Evolutionary conservation across 2,113 vertebrate species (phyloP).

Genomic region (Tragelaphus scriptus): DNA sequence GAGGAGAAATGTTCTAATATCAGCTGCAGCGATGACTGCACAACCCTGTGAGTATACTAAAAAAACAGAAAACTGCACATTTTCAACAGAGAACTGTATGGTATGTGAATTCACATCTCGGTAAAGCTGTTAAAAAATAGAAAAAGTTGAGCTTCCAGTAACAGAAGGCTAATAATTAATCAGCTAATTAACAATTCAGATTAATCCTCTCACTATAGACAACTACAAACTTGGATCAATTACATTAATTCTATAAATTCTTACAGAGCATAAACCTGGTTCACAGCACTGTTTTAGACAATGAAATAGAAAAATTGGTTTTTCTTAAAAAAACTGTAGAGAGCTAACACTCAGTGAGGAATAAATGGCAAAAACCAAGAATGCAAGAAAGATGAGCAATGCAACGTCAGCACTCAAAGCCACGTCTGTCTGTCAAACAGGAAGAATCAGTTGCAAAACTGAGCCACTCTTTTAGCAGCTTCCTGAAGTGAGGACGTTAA

Average conservation of each 20-base stretch:
- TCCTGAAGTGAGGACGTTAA: neutral
- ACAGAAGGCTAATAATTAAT: neutral
- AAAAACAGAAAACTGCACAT: neutral
- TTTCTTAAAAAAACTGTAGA: neutral
- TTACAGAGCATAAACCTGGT: neutral
- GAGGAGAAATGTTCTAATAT: neutral
- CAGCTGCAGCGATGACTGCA: neutral
- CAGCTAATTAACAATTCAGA: neutral
- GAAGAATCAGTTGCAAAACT: neutral
- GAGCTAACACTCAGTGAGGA: neutral
- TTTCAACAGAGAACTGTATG: neutral
- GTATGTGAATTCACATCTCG: neutral
- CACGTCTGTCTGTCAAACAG: neutral
- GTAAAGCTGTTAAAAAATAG: neutral
- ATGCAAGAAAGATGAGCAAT: neutral
- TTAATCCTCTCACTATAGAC: neutral
- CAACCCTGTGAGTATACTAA: neutral
- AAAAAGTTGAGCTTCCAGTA: neutral
- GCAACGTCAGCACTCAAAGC: neutral
- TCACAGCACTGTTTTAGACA: neutral
- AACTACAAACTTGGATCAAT: neutral
- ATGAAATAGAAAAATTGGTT: neutral
- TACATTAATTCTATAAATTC: neutral
- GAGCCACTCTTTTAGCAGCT: neutral
- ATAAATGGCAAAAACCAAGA: neutral